phyloP scores from a whole-genome alignment of 2,113 vertebrate genomes.

The Protobothrops mucrosquamatus region DNA sequence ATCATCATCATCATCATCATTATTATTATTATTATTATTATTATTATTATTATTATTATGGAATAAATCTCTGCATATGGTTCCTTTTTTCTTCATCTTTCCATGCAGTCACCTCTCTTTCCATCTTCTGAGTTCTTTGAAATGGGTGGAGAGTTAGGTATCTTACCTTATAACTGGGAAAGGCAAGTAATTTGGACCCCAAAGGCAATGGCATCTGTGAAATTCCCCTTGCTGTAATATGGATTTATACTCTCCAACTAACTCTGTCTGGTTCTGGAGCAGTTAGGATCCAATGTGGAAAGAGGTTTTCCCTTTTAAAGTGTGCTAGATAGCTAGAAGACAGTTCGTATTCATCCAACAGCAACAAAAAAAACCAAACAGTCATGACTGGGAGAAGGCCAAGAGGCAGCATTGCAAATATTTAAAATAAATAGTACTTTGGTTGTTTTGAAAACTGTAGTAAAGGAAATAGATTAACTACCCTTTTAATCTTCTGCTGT shows the following conservation, averaged over 20 bases:
- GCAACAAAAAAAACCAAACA: not conserved
- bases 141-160: not conserved
- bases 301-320: not conserved
- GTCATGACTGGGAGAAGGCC: not conserved
- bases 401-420: not conserved
- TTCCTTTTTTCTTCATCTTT: not conserved
- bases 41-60: too few relatives aligned
- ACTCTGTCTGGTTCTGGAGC: not conserved
- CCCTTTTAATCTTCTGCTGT: not conserved
- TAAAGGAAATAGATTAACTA: not conserved
- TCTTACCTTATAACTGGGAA: not conserved
- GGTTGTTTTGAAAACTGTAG: not conserved
- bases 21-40: too few relatives aligned
- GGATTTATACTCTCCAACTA: not conserved
- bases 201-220: not conserved
- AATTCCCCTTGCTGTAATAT: not conserved
- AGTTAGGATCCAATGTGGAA: not conserved
- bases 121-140: not conserved
- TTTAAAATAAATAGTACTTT: not conserved
- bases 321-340: not conserved
- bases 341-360: slow-evolving; percentile 5
- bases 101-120: not conserved
- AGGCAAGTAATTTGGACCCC: not conserved
- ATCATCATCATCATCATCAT: too few relatives aligned
- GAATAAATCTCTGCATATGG: not conserved